Conservation (phyloP, 1,140 invertebrate genomes). For the Drosophila neocordata region DNA sequence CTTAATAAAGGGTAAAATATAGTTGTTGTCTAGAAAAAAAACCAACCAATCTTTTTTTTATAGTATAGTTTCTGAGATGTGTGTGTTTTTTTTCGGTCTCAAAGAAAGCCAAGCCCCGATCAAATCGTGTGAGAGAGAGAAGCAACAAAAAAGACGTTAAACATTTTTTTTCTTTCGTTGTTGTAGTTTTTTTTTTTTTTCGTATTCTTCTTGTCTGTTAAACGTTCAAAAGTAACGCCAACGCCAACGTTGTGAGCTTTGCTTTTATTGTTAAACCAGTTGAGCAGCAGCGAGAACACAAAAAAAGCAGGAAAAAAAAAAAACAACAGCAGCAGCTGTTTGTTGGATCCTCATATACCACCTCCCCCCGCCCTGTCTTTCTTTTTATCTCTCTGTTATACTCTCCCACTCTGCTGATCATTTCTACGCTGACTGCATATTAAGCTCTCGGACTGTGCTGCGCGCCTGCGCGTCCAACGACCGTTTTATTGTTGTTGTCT, state of each 20-base stretch:
- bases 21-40: background rate
- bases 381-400: slow-evolving; percentile 13
- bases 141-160: slow-evolving; percentile 57
- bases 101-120: slow-evolving; percentile 75
- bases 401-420: background rate
- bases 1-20: background rate
- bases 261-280: slow-evolving; percentile 76
- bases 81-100: slow-evolving; percentile 41
- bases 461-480: slow-evolving; percentile 47
- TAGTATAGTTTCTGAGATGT: slow-evolving; percentile 42
- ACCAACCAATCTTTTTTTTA: slow-evolving; percentile 49
- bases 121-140: slow-evolving; percentile 61
- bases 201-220: slow-evolving; percentile 32
- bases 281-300: slow-evolving; percentile 35
- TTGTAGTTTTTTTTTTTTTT: slow-evolving; percentile 30
- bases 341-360: background rate
- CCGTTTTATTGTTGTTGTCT: slow-evolving; percentile 46
- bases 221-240: slow-evolving; percentile 72
- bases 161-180: slow-evolving; percentile 41
- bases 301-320: background rate
- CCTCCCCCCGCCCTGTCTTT: slow-evolving; percentile 15
- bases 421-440: slow-evolving; percentile 68
- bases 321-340: slow-evolving; percentile 46
- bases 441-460: slow-evolving; percentile 39
- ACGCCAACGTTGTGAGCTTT: slow-evolving; percentile 59